These are phyloP conservation scores for Orchestia grillus DNA, from an alignment of 1,140 invertebrate species.

Conservation along the genomic window DNA sequence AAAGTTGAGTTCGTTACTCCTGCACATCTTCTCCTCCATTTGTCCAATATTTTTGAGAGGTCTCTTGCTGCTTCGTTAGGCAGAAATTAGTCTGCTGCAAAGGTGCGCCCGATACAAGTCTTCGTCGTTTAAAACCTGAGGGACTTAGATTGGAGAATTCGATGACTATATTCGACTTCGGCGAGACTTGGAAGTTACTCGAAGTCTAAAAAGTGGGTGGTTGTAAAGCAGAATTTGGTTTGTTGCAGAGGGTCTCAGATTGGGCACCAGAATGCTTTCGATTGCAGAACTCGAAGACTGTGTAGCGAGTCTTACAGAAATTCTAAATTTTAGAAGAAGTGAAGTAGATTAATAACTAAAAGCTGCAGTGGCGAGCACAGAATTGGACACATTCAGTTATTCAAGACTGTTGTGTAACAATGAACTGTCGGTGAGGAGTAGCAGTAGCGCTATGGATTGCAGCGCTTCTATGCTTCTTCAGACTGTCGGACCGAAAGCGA, in stretches of 20 bases:
- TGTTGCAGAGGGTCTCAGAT: background rate
- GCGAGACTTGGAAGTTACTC: background rate
- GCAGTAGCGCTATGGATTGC: no score
- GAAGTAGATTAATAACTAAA: background rate
- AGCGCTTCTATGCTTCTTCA: no score
- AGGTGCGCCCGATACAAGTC: slow-evolving; percentile 13
- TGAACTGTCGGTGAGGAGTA: no score
- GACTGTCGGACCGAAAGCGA: no score
- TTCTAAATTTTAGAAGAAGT: background rate
- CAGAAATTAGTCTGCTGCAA: slow-evolving; percentile 10
- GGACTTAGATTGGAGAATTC: slow-evolving; percentile 24
- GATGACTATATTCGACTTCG: slow-evolving; percentile 7
- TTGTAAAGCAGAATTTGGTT: background rate
- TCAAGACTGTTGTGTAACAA: no score
- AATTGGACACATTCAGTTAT: background rate
- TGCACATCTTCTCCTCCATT: slow-evolving; percentile 13
- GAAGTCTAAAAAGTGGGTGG: background rate
- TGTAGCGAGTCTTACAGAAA: background rate
- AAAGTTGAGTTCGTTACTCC: background rate
- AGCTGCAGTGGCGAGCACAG: background rate
- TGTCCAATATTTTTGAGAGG: slow-evolving; percentile 1
- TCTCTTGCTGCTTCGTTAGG: slow-evolving; percentile 38
- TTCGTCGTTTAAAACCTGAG: slow-evolving; percentile 22
- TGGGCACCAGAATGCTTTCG: background rate
- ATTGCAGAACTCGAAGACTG: background rate